phyloP scores from a whole-genome alignment of 2,888 invertebrate species.

The Lampropteryx suffumata region DNA sequence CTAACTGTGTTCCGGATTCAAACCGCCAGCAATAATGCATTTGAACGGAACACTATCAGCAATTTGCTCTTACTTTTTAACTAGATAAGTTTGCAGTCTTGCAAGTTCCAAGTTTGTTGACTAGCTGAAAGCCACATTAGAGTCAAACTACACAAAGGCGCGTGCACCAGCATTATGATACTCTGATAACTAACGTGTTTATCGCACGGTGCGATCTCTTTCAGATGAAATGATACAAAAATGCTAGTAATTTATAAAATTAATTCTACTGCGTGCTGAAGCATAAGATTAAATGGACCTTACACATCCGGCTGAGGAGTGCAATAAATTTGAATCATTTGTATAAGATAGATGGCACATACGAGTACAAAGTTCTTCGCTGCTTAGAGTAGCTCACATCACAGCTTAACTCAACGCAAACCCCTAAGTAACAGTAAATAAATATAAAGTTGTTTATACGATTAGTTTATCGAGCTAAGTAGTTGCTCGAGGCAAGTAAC shows the following conservation, averaged over 20 bases:
- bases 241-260: background rate
- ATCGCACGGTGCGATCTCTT: background rate
- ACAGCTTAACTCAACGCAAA: background rate
- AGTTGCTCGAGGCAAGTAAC: constrained; percentile 5
- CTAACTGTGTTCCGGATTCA: background rate
- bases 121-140: background rate
- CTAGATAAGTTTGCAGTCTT: constrained; percentile 10
- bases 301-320: no score
- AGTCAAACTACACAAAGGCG: background rate
- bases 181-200: background rate
- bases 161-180: background rate
- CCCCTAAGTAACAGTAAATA: constrained; percentile 6
- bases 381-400: no score
- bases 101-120: constrained; percentile 4
- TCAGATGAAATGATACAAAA: no score
- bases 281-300: no score
- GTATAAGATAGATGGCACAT: no score
- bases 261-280: background rate
- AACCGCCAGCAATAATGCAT: background rate
- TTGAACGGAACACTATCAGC: constrained; percentile 4
- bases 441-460: constrained; percentile 16
- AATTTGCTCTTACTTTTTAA: constrained; percentile 9
- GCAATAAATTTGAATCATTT: no score
- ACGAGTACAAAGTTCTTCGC: no score
- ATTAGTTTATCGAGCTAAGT: constrained; percentile 10